phyloP scores from a whole-genome alignment of 1,140 invertebrate genomes.

The Ephestia elutella region DNA sequence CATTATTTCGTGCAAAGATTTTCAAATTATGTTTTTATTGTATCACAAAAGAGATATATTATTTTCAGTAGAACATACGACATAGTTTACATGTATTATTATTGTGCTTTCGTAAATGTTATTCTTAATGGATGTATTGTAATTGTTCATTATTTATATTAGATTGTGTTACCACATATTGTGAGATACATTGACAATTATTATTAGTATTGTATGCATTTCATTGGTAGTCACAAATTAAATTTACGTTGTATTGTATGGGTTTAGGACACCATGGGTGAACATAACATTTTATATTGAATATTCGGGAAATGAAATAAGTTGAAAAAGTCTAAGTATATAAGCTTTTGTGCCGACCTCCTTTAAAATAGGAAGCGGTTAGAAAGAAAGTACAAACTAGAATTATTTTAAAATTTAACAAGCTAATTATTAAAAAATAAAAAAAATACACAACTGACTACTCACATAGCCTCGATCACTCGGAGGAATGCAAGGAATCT shows the following conservation, averaged over 20 bases:
- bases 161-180: slow-evolving; percentile 19
- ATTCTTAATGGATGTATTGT: slow-evolving; percentile 9
- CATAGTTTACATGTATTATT: not conserved
- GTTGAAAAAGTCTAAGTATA: too few relatives aligned
- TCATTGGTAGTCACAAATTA: slow-evolving; percentile 4
- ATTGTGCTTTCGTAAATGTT: not conserved
- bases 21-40: slow-evolving; percentile 1
- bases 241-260: not conserved
- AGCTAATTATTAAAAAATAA: too few relatives aligned
- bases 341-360: too few relatives aligned
- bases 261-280: not conserved
- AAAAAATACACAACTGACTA: too few relatives aligned
- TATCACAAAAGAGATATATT: not conserved
- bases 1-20: slow-evolving; percentile 9
- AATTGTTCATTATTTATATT: slow-evolving; percentile 14
- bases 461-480: too few relatives aligned
- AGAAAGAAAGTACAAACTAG: too few relatives aligned
- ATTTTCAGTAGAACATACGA: not conserved
- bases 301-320: too few relatives aligned
- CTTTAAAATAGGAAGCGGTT: too few relatives aligned
- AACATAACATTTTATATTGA: not conserved
- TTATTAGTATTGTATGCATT: slow-evolving; percentile 14
- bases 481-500: too few relatives aligned
- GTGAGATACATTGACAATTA: slow-evolving; percentile 13
- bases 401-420: too few relatives aligned